phyloP scores from a whole-genome alignment of 2,888 invertebrate species.

The Elmis aenea region DNA sequence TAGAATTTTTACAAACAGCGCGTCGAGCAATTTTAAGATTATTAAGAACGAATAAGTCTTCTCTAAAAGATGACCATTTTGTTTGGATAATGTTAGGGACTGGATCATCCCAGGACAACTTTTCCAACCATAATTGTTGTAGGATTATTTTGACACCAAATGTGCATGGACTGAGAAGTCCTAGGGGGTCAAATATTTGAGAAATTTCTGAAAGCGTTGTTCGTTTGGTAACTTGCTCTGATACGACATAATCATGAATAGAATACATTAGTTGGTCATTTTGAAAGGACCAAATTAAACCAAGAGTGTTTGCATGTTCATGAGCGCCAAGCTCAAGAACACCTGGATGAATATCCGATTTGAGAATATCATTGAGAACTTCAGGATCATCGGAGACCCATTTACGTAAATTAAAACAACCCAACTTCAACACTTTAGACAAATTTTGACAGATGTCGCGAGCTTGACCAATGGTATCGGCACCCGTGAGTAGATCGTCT shows the following conservation, averaged over 20 bases:
- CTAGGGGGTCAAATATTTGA: conserved; percentile 27
- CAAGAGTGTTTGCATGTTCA: conserved; percentile 1
- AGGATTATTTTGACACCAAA: conserved; percentile 24
- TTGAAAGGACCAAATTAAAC: conserved; percentile 1
- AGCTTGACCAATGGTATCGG: not conserved
- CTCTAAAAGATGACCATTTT: conserved; percentile 16
- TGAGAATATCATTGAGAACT: not conserved
- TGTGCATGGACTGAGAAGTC: conserved; percentile 20
- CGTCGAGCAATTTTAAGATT: conserved; percentile 16
- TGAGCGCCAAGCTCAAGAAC: not conserved
- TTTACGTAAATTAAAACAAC: conserved; percentile 1
- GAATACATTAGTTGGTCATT: conserved; percentile 2
- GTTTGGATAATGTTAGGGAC: conserved; percentile 11
- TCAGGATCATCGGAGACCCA: conserved; percentile 1
- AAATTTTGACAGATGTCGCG: not conserved
- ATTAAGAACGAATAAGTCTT: conserved; percentile 7
- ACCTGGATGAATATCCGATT: not conserved
- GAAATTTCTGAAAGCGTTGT: conserved; percentile 17
- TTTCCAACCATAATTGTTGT: conserved; percentile 23
- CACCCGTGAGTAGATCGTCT: conserved; percentile 1
- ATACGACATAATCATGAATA: no score
- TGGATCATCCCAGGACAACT: conserved; percentile 23
- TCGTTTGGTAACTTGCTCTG: conserved; percentile 15
- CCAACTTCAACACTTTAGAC: not conserved
- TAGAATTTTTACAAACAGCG: conserved; percentile 1